Base-by-base conservation (phyloP, 2,113 vertebrate genomes). In the Tringa solitaria region DNA sequence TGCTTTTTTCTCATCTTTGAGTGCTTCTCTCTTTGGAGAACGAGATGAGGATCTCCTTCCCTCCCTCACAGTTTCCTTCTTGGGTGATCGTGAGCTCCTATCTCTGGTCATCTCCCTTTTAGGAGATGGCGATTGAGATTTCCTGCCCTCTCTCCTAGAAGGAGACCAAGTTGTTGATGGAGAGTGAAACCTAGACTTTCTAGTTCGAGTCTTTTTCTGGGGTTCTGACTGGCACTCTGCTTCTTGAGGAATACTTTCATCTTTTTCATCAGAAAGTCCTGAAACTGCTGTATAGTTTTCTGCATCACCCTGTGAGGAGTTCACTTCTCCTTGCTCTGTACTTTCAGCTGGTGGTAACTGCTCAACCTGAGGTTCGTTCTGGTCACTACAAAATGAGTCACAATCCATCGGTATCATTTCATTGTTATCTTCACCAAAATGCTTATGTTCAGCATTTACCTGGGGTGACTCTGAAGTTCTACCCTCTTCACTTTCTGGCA, bases 121-220 rank as follows among this genome's bases (percentile, higher is more conserved):
- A 20, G 98, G 98, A 39, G 98, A 98, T 2, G 95, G 97, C 70
- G 98, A 98, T 8, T 80, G 98, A 82, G 98, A 98, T 24, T 96
- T 90, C 35, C 97, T 98, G 53, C 90, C 96, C 75, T 99, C 99
- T 39, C 91, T 97, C 64, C 92, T 97, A 87, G 98, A 98, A 27
- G 99, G 99, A 39, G 99, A 99, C 99, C 99, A 99, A 57, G 99
- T 99, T 80, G 98, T 99, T 5, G 99, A 98, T 10, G 99, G 98
- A 19, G 99, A 99, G 93, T 99, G 99, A 97, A 99, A 99, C 70
- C 99, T 98, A 85, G 99, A 99, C 80, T 97, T 98, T 74, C 98
- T 97, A 50, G 97, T 97, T 90, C 98, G 97, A 70, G 96, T 24
- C 48, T 98, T 98, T 95, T 97, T 98, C 37, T 96, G 98, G 79